Evolutionary conservation across 2,113 vertebrate species (phyloP), one percentile per base, ranked within the genome.

Genomic region (Junco hyemalis): DNA sequence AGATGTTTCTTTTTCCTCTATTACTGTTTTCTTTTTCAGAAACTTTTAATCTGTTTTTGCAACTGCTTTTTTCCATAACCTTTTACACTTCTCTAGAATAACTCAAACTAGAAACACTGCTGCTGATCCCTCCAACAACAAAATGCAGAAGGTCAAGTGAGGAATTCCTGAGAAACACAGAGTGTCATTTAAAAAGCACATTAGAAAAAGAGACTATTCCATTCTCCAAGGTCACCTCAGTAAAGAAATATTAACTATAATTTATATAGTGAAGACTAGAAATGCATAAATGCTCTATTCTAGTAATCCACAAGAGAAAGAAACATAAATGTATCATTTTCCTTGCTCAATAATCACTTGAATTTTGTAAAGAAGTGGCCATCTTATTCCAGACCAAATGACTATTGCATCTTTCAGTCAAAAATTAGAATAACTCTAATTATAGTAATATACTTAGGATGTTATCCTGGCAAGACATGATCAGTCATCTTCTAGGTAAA

Each of bases 1-100:
- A 81, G 65, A 97, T 97, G 95, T 96, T 97, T 96, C 97, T 97
- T 97, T 97, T 97, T 95, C 96, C 96, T 96, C 96, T 65, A 74
- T 85, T 66, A 35, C 17, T 45, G 65, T 53, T 9, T 96, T 88
- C 90, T 90, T 91, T 95, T 86, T 64, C 64, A 94, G 86, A 91
- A 96, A 48, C 87, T 94, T 97, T 94, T 97, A 85, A 95, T 97
- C 92, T 97, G 88, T 73, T 98, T 98, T 96, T 90, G 69, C 33
- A 63, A 96, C 73, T 86, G 94, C 63, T 97, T 97, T 71, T 85
- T 97, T 97, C n/a, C 86, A 94, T 94, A 92, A 96, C 78, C 71
- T 97, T 97, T 93, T 92, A 94, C 94, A 95, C 79, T 86, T 88
- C 93, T 78, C 93, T 91, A 96, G 95, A 96, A 95, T 95, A 96